phyloP scores from a whole-genome alignment of 92 coral and sea anemone species.

The Micromussa lordhowensis region DNA sequence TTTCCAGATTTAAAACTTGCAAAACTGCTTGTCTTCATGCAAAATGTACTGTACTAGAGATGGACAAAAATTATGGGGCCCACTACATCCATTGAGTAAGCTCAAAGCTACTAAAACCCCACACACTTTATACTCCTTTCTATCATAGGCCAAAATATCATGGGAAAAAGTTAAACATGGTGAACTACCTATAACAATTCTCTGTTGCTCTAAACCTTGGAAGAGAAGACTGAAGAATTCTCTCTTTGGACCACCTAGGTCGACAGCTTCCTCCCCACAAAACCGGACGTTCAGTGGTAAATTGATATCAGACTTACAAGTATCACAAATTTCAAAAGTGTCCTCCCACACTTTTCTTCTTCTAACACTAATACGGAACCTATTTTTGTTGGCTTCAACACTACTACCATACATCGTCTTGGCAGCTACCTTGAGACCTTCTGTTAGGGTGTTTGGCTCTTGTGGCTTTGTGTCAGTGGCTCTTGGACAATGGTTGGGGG shows the following conservation, averaged over 20 bases:
- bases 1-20: slow-evolving; percentile 28
- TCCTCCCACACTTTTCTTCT: slow-evolving; percentile 36
- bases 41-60: slow-evolving; percentile 39
- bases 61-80: slow-evolving; percentile 44
- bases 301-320: slow-evolving; percentile 9
- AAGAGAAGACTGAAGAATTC: slow-evolving; percentile 45
- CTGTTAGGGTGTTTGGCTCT: slow-evolving; percentile 24
- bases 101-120: slow-evolving; percentile 43
- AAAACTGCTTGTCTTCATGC: slow-evolving; percentile 31
- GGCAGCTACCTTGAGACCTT: slow-evolving; percentile 24
- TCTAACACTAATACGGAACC: slow-evolving; percentile 26
- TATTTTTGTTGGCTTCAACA: slow-evolving; percentile 30
- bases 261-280: slow-evolving; percentile 56
- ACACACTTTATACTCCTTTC: slow-evolving; percentile 34
- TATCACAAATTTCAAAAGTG: slow-evolving; percentile 36
- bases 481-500: slow-evolving; percentile 22
- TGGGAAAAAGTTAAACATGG: slow-evolving; percentile 41
- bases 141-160: slow-evolving; percentile 28
- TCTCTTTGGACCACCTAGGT: slow-evolving; percentile 53
- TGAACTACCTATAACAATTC: slow-evolving; percentile 36
- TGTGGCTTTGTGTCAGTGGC: slow-evolving; percentile 18
- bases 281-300: slow-evolving; percentile 26
- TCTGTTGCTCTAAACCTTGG: slow-evolving; percentile 33
- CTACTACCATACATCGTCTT: slow-evolving; percentile 22
- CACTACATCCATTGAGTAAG: slow-evolving; percentile 47